Evolutionary conservation across 92 coral and sea anemone genomes (phyloP).

Genomic region (Epizoanthus scotinus): DNA sequence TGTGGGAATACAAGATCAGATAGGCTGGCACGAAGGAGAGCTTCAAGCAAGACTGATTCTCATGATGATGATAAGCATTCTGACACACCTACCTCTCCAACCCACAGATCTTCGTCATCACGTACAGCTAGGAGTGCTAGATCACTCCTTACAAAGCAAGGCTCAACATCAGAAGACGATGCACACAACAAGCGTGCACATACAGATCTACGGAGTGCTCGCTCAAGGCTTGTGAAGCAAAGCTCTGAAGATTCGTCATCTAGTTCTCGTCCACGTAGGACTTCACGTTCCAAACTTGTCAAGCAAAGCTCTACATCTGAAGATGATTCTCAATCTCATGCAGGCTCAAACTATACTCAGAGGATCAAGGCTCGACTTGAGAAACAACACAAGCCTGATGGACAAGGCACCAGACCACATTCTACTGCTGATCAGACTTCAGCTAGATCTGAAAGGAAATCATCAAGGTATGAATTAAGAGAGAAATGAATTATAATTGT

Average conservation of each 20-base stretch:
- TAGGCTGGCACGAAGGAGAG: slow-evolving; percentile 15
- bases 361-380: slow-evolving; percentile 37
- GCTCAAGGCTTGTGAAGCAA: slow-evolving; percentile 28
- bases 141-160: slow-evolving; percentile 32
- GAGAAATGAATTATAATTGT: not conserved
- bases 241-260: slow-evolving; percentile 18
- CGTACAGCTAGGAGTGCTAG: slow-evolving; percentile 31
- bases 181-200: not conserved
- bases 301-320: slow-evolving; percentile 37
- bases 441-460: not conserved
- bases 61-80: slow-evolving; percentile 29
- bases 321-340: slow-evolving; percentile 13
- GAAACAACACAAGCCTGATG: slow-evolving; percentile 14
- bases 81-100: slow-evolving; percentile 17
- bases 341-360: slow-evolving; percentile 35
- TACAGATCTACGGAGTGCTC: slow-evolving; percentile 26
- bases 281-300: slow-evolving; percentile 16
- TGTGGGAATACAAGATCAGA: slow-evolving; percentile 40
- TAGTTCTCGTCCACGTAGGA: slow-evolving; percentile 8
- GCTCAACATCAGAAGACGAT: slow-evolving; percentile 36
- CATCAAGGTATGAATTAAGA: slow-evolving; percentile 17
- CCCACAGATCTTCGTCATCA: slow-evolving; percentile 16
- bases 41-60: slow-evolving; percentile 23
- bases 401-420: not conserved
- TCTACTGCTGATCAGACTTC: not conserved